A percentile compares a stretch with the other conserved stretches of the same genome.
Conservation (phyloP, 2,888 invertebrate species). For the Ophion slaviceki region DNA sequence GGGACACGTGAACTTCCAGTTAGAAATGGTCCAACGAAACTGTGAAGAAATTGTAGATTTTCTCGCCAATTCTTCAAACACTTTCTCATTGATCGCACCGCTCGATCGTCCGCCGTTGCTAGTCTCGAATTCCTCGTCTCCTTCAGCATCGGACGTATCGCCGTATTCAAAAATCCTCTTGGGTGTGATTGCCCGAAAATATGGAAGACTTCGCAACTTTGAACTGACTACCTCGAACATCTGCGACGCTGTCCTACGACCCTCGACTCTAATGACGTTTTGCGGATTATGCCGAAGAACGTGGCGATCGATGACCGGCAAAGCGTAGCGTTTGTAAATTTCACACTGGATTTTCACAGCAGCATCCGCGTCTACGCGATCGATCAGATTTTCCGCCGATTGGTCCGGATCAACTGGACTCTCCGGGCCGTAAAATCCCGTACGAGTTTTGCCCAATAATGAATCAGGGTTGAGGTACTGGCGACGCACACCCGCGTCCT, state of each 20-base stretch:
- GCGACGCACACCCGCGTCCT: conserved; percentile 83
- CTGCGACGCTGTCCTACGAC: conserved; percentile 83
- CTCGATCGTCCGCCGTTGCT: conserved; percentile 38
- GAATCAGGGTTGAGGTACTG: conserved; percentile 79
- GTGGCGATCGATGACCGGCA: conserved; percentile 84
- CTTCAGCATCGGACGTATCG: conserved; percentile 55
- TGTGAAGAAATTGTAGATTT: conserved; percentile 75
- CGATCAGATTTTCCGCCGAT: conserved; percentile 84
- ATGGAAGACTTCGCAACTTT: conserved; percentile 81
- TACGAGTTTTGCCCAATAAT: conserved; percentile 74
- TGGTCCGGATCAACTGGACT: conserved; percentile 64
- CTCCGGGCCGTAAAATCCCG: conserved; percentile 62
- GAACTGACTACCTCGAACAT: conserved; percentile 85
- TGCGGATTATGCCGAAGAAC: conserved; percentile 85
- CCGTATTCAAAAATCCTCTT: conserved; percentile 73
- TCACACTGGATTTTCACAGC: conserved; percentile 84
- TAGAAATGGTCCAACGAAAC: conserved; percentile 85
- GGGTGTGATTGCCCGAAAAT: conserved; percentile 80
- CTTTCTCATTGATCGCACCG: conserved; percentile 75
- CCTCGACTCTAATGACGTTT: conserved; percentile 86
- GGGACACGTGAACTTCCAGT: conserved; percentile 87
- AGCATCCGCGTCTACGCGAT: conserved; percentile 84
- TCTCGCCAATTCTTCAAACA: conserved; percentile 77
- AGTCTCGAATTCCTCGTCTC: conserved; percentile 15
- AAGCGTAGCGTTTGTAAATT: conserved; percentile 83